Evolutionary conservation across 2,888 invertebrate genomes (phyloP).

Genomic region (Dryadula phaetusa): DNA sequence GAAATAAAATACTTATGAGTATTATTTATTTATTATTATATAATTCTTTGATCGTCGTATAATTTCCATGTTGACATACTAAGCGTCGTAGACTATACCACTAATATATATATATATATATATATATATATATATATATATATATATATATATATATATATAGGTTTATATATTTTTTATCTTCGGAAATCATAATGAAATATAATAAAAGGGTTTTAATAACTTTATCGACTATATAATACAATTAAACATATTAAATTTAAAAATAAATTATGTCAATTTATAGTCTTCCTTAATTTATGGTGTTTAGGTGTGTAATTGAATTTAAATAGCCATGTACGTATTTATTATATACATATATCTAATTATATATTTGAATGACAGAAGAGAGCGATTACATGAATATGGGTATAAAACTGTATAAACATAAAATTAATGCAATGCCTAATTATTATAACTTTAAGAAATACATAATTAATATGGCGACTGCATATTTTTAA

Average conservation of each 20-base stretch:
- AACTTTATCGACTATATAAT: slow-evolving; percentile 11
- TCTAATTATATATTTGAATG: neutral
- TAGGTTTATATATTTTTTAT: slow-evolving; percentile 21
- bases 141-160: too few relatives aligned
- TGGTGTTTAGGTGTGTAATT: neutral
- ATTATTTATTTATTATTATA: slow-evolving; percentile 67
- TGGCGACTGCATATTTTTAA: slow-evolving; percentile 44
- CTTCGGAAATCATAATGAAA: slow-evolving; percentile 21
- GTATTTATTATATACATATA: neutral
- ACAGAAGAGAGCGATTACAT: slow-evolving; percentile 19
- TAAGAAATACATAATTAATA: slow-evolving; percentile 46
- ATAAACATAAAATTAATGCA: slow-evolving; percentile 4
- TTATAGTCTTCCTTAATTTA: neutral
- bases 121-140: too few relatives aligned
- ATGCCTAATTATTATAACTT: slow-evolving; percentile 30
- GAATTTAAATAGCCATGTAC: neutral
- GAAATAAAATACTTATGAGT: slow-evolving; percentile 54
- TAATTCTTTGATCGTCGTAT: slow-evolving; percentile 70
- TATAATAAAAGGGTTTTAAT: slow-evolving; percentile 10
- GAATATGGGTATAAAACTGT: slow-evolving; percentile 7
- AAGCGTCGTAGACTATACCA: slow-evolving; percentile 40
- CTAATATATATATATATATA: too few relatives aligned
- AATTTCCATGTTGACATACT: slow-evolving; percentile 48
- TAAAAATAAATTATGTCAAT: neutral
- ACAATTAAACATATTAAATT: slow-evolving; percentile 18